Percentiles rank a stretch among this genome's conserved stretches.
These are phyloP conservation scores for Phyto melanocephala DNA, from an alignment of 2,888 invertebrate species.

Conservation along the genomic window DNA sequence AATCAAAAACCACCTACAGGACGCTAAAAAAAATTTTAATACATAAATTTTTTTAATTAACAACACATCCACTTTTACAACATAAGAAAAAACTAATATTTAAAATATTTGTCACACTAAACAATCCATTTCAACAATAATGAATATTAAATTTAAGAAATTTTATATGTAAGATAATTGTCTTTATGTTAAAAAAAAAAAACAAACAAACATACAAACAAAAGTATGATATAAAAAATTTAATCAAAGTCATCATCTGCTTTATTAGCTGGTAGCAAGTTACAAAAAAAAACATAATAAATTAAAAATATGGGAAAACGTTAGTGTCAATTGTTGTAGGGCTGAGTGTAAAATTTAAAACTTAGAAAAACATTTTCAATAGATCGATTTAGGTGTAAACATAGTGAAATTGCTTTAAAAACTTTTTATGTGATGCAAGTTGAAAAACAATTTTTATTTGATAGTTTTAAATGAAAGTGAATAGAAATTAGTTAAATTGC, in stretches of 20 bases:
- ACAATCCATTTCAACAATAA: conserved; percentile 52
- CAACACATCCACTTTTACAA: neutral
- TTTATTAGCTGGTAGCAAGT: conserved; percentile 60
- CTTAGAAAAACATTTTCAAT: neutral
- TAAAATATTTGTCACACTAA: neutral
- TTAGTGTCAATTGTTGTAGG: conserved; percentile 63
- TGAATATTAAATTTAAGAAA: conserved; percentile 23
- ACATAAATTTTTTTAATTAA: neutral
- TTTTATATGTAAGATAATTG: conserved; percentile 7
- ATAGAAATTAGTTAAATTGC: neutral
- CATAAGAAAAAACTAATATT: conserved; percentile 9
- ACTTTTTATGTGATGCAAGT: conserved; percentile 54
- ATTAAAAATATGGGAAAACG: neutral
- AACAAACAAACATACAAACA: neutral
- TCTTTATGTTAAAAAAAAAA: conserved; percentile 22
- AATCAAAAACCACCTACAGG: conserved; percentile 72
- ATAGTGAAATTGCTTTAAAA: conserved; percentile 43
- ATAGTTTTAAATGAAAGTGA: conserved; percentile 6
- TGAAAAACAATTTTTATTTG: conserved; percentile 29
- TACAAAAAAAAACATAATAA: too few species aligned
- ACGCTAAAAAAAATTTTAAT: conserved; percentile 67
- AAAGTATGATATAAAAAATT: too few species aligned
- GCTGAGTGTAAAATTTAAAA: conserved; percentile 50
- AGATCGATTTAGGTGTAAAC: neutral
- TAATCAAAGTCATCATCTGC: conserved; percentile 43